Evolutionary conservation across 2,888 invertebrate genomes (phyloP), one percentile per base, ranked within the genome.

Genomic region (Leucophenga maculata): DNA sequence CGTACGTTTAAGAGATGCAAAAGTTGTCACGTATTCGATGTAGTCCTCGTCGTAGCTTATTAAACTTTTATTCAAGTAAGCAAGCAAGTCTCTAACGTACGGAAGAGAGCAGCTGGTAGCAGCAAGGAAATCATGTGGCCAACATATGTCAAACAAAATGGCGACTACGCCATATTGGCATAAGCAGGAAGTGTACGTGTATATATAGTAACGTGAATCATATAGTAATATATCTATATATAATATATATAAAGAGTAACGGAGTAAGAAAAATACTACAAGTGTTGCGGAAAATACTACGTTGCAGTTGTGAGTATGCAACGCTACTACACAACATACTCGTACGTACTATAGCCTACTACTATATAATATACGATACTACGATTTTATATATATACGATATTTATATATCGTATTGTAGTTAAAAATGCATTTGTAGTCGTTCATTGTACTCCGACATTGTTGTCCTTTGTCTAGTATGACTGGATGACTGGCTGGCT

Each of bases 381-480:
- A 22, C 18, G 11, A 22, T 18, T 6, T 22, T 22, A 55, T 55
- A 55, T 55, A 55, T 13, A 48, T 6, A 32, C 39, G 39, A 32
- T 6, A 32, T n/a, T n/a, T n/a, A n/a, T n/a, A n/a, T n/a, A n/a
- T 26, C 26, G 26, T 26, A 26, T 26, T 26, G 26, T 39, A 39
- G 9, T 39, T 11, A 39, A 39, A 39, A 39, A 39, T 39, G 39
- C 39, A 39, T 39, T 72, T 14, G 20, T 69, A 66, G 52, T 67
- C 69, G 66, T 74, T 70, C 69, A 52, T 65, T 74, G 71, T 55
- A 14, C 22, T 55, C 11, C 39, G 32, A 8, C 32, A 8, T 8
- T 32, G 8, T 32, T 8, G 39, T 39, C 39, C 39, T 39, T 39
- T 39, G 39, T 39, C 39, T 39, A 39, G 39, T 39, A 11, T 39